These are phyloP conservation scores for Thaleichthys pacificus DNA, from an alignment of 2,797 vertebrate genomes.

Conservation along the genomic window DNA sequence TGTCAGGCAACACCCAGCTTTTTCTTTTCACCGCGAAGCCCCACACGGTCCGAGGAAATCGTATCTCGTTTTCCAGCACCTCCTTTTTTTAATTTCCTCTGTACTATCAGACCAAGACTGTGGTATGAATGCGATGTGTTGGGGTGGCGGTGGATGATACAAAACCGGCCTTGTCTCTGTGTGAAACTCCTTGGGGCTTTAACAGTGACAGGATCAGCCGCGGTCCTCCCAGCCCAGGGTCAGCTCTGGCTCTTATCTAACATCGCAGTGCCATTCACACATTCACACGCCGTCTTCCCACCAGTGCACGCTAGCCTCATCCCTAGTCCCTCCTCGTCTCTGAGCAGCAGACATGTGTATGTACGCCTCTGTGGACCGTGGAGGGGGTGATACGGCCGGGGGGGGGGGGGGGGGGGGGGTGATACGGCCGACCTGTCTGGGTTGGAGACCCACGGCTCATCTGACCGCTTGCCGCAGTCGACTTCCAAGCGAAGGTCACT, in stretches of 20 bases:
- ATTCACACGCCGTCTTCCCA: background rate
- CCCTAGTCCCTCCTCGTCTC: slow-evolving; percentile 38
- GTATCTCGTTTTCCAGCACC: slow-evolving; percentile 48
- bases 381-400: slow-evolving; percentile 40
- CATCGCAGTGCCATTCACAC: slow-evolving; percentile 26
- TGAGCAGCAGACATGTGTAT: slow-evolving; percentile 21
- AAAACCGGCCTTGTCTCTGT: slow-evolving; percentile 25
- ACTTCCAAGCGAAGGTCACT: slow-evolving; percentile 63
- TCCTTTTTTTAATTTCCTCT: slow-evolving; percentile 52
- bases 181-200: slow-evolving; percentile 2
- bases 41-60: slow-evolving; percentile 37
- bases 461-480: slow-evolving; percentile 59
- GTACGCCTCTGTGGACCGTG: slow-evolving; percentile 32
- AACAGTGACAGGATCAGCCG: slow-evolving; percentile 20
- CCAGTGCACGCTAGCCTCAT: slow-evolving; percentile 6
- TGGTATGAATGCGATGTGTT: slow-evolving; percentile 37
- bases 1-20: slow-evolving; percentile 56
- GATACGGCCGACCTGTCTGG: slow-evolving; percentile 57
- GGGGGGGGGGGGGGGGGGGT: slow-evolving; percentile 4
- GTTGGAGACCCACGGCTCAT: slow-evolving; percentile 65
- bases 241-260: slow-evolving; percentile 40
- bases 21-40: slow-evolving; percentile 32
- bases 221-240: slow-evolving; percentile 21
- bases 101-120: slow-evolving; percentile 37
- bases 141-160: slow-evolving; percentile 30